Evolutionary conservation across 1,140 invertebrate species (phyloP).

Genomic region (Drosophila triauraria): DNA sequence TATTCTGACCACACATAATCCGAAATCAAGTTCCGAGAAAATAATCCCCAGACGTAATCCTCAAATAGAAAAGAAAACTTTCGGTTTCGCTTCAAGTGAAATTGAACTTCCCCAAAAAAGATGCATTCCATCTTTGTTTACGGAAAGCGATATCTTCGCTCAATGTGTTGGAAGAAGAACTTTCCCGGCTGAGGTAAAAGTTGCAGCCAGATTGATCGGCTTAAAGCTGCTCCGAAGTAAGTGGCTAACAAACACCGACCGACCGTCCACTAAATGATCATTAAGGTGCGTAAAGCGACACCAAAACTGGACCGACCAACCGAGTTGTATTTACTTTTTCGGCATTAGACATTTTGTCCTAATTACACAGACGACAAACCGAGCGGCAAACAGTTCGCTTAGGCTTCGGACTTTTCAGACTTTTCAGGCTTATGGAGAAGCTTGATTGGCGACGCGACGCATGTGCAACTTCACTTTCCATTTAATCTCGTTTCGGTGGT

Average conservation of each 20-base stretch:
- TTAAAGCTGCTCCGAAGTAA: constrained; percentile 25
- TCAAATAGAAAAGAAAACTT: constrained; percentile 39
- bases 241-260: constrained; percentile 15
- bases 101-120: constrained; percentile 32
- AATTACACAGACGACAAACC: constrained; percentile 74
- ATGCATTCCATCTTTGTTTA: constrained; percentile 16
- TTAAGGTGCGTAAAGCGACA: constrained; percentile 67
- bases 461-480: constrained; percentile 81
- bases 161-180: constrained; percentile 27
- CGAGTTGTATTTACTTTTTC: constrained; percentile 74
- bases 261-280: constrained; percentile 39
- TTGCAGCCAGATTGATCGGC: constrained; percentile 37
- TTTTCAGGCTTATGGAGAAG: constrained; percentile 13
- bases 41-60: constrained; percentile 24
- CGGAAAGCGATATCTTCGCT: constrained; percentile 24
- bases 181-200: constrained; percentile 44
- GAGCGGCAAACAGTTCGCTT: constrained; percentile 26
- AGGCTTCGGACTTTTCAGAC: constrained; percentile 10
- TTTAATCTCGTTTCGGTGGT: constrained; percentile 69
- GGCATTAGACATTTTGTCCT: constrained; percentile 82
- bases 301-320: constrained; percentile 49
- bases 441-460: constrained; percentile 73
- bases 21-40: not conserved
- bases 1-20: not conserved
- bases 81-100: constrained; percentile 40